phyloP scores from a whole-genome alignment of 2,113 vertebrate genomes.

The Reinhardtius hippoglossoides region DNA sequence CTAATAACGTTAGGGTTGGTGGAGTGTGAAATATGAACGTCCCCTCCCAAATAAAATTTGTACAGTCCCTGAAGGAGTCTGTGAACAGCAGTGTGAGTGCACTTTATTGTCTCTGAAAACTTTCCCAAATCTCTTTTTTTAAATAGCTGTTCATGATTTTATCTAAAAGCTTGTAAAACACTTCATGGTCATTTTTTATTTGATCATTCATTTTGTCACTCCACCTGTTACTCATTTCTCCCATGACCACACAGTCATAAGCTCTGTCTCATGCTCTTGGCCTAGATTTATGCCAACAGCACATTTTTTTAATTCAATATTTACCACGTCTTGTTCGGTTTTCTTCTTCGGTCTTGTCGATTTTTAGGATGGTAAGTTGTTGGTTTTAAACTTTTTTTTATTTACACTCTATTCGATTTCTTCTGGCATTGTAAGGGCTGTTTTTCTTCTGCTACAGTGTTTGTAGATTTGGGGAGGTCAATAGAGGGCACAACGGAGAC shows the following conservation, averaged over 20 bases:
- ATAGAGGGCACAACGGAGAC: not conserved
- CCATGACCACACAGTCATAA: not conserved
- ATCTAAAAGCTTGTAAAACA: not conserved
- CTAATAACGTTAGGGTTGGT: not conserved
- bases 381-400: not conserved
- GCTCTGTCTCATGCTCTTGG: not conserved
- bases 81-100: not conserved
- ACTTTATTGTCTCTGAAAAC: constrained; percentile 8
- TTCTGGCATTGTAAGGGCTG: not conserved
- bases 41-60: not conserved
- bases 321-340: not conserved
- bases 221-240: not conserved
- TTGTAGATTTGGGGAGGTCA: not conserved
- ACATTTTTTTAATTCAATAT: not conserved
- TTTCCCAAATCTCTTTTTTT: not conserved
- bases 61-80: not conserved
- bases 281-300: not conserved
- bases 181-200: constrained; percentile 4
- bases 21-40: not conserved
- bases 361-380: no score
- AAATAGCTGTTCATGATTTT: not conserved
- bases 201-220: not conserved
- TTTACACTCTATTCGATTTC: not conserved
- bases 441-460: not conserved
- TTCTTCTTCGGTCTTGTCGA: not conserved